Evolutionary conservation across 2,113 vertebrate genomes (phyloP), one percentile per base, ranked within the genome.

Genomic region (Mormoops blainvillei): DNA sequence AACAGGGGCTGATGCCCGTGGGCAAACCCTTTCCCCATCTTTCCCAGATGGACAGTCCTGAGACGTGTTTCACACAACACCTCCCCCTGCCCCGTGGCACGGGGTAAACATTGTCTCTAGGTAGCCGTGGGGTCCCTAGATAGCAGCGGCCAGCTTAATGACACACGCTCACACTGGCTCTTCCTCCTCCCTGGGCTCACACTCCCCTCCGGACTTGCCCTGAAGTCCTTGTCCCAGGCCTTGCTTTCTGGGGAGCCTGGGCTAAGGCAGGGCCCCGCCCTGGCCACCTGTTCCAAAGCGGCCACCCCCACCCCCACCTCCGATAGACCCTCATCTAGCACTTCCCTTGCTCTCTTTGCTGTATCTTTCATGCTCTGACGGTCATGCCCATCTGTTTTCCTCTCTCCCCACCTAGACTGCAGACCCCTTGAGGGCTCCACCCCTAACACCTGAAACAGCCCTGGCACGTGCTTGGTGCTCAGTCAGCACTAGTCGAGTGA

Each of bases 1-100:
- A 4, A 4, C 0, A 5, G 24, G 52, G 20, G 7, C 73, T 16
- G 26, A 14, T 14, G 38, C 16, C 16, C 3, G 20, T 1, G 38
- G 31, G 7, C 43, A 45, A 18, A 14, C 2, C 0, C n/a, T 58
- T 24, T 4, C 9, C 24, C 50, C 24, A 36, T 19, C 31, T 82
- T 28, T 65, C 10, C 41, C 52, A 58, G 54, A 9, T 15, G 10
- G 82, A 54, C 3, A 1, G 38, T 36, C 22, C 77, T 22, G 45
- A 33, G 38, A 24, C 8, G 1, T 31, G 41, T 19, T 63, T 33
- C 58, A 31, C 43, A 19, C 0, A 0, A 36, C n/a, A 31, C 61
- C 11, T 9, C 54, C 54, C 54, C 56, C 6, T 4, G 10, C n/a
- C 84, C 78, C 7, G 0, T 1, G n/a, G 41, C 8, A 18, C 1